Conservation (phyloP, 2,797 vertebrate genomes). For the Dipus sagitta region DNA sequence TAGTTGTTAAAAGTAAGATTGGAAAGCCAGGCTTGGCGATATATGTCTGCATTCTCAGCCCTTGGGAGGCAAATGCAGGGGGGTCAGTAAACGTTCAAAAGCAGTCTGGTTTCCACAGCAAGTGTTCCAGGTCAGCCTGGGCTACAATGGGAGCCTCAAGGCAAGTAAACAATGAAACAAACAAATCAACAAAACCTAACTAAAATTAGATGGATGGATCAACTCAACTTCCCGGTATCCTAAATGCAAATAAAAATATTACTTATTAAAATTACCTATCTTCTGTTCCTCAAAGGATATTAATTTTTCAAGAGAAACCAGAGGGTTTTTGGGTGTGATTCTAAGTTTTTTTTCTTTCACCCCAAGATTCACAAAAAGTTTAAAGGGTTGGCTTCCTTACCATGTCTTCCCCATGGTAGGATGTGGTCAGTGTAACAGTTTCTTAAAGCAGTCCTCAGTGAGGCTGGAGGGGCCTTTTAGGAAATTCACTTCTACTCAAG, state of each 20-base stretch:
- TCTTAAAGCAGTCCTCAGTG: neutral
- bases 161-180: neutral
- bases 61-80: neutral
- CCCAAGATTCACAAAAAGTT: neutral
- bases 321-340: neutral
- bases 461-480: neutral
- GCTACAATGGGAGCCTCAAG: neutral
- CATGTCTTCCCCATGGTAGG: neutral
- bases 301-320: constrained; percentile 4
- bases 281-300: neutral
- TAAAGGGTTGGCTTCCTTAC: neutral
- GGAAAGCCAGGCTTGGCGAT: neutral
- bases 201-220: neutral
- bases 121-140: too few relatives aligned
- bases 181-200: neutral
- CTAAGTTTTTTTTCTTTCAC: neutral
- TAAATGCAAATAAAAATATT: neutral
- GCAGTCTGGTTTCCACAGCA: neutral
- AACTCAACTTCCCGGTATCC: too few relatives aligned
- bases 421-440: neutral
- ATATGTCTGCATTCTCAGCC: neutral
- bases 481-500: neutral
- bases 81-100: neutral
- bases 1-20: neutral
- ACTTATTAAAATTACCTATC: constrained; percentile 5